Evolutionary conservation across 2,113 vertebrate species (phyloP), one percentile per base, ranked within the genome.

Genomic region (Etheostoma spectabile): DNA sequence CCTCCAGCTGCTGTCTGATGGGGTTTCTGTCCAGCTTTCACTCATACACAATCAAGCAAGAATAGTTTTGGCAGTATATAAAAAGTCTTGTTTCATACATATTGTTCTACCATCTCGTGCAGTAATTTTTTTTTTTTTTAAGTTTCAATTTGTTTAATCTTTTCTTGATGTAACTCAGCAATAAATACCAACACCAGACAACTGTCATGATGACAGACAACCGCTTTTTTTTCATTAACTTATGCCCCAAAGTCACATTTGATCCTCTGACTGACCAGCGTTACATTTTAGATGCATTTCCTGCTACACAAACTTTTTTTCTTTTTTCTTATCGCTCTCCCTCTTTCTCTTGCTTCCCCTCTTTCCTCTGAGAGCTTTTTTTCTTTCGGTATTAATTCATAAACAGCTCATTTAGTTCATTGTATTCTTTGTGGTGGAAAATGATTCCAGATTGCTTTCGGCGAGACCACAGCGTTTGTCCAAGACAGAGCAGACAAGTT

Each of bases 401-500:
- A 86, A 87, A 83, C 82, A 53, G 53, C 67, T 78, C 63, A 59
- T 89, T 85, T 77, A 24, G 78, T 82, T 55, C 3, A 4, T 79
- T 79, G 38, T 88, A 52, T 70, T 84, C 62, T 79, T 55, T 14
- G 59, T 48, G 51, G 51, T 77, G 55, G 68, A 79, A 85, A 84
- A 68, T 75, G 78, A 67, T 85, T 89, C 86, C 89, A 90, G 88
- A 88, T 87, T 83, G 71, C 46, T 75, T 71, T 80, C 71, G 45
- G 62, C 10, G 33, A 71, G 49, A 77, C 79, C 60, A 19, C 77
- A 67, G 75, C 62, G 57, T n/a, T 68, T 56, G 78, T 85, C 74
- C 69, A 72, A 79, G 76, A 67, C 76, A 48, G 62, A 86, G 12
- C 75, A 42, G 55, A 64, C 59, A 51, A 62, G 65, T 42, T 59